phyloP scores from a whole-genome alignment of 2,113 vertebrate species.

The Stigmatopora nigra region DNA sequence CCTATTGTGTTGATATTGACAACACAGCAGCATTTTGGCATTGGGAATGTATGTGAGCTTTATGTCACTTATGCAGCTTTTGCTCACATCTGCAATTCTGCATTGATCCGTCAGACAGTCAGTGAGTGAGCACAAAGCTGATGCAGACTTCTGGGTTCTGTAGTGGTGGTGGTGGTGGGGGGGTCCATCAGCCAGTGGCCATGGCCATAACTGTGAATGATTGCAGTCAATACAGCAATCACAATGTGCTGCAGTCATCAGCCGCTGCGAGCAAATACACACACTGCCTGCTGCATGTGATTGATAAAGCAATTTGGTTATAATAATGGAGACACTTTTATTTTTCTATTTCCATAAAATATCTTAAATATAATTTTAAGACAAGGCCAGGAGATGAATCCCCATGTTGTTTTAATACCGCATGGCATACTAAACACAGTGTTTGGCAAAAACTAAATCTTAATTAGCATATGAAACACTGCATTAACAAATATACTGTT shows the following conservation, averaged over 20 bases:
- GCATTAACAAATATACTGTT: conserved; percentile 31
- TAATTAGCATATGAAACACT: conserved; percentile 41
- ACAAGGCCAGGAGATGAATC: neutral
- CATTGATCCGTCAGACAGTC: conserved; percentile 45
- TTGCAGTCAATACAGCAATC: conserved; percentile 39
- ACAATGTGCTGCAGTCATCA: conserved; percentile 35
- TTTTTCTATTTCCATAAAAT: conserved; percentile 6
- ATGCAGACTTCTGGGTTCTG: conserved; percentile 32
- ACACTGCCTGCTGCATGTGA: conserved; percentile 6
- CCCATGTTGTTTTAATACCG: neutral
- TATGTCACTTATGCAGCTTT: conserved; percentile 44
- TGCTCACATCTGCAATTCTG: conserved; percentile 54
- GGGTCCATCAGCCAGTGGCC: conserved; percentile 39
- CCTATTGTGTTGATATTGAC: conserved; percentile 27
- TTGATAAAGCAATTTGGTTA: conserved; percentile 5
- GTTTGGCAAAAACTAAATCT: conserved; percentile 20
- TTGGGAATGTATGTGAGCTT: conserved; percentile 9
- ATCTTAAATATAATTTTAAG: neutral
- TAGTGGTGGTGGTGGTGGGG: conserved; percentile 37
- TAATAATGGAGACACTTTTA: neutral
- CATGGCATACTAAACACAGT: conserved; percentile 2
- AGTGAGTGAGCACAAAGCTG: conserved; percentile 42
- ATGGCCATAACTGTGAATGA: conserved; percentile 34
- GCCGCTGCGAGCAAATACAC: neutral
- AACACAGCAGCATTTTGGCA: neutral